These are phyloP conservation scores for Suillia variegata DNA, from an alignment of 2,888 invertebrate species.

Conservation along the genomic window DNA sequence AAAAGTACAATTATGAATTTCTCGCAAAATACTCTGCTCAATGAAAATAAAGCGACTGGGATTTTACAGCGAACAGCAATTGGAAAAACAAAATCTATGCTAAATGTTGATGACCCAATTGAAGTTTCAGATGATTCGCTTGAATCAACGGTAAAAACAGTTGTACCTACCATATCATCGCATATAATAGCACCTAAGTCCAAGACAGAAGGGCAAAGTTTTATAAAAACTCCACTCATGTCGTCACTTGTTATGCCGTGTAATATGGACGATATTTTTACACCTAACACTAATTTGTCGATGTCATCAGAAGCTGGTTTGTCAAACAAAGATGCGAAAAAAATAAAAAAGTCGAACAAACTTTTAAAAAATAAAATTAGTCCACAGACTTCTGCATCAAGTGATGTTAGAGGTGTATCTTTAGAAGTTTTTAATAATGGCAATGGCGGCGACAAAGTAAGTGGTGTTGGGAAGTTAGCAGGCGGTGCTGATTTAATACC, in stretches of 20 bases:
- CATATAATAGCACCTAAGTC: not conserved
- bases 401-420: too few relatives aligned
- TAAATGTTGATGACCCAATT: constrained; percentile 45
- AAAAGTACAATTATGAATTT: not conserved
- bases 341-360: constrained; percentile 21
- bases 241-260: constrained; percentile 1
- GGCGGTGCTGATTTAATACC: constrained; percentile 57
- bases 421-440: not conserved
- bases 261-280: constrained; percentile 31
- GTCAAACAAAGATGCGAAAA: constrained; percentile 11
- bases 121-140: constrained; percentile 53
- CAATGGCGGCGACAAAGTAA: not conserved
- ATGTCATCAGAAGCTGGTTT: not conserved
- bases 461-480: constrained; percentile 39
- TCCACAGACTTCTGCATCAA: not conserved
- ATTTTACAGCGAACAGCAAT: constrained; percentile 27
- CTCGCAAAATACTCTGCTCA: not conserved
- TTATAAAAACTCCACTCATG: constrained; percentile 6
- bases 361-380: constrained; percentile 3
- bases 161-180: not conserved
- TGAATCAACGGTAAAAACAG: not conserved
- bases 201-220: constrained; percentile 1
- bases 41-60: not conserved
- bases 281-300: not conserved
- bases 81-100: constrained; percentile 25